These are phyloP conservation scores for Crocodylus rhombifer DNA, from an alignment of 2,797 vertebrate genomes.

Conservation along the genomic window DNA sequence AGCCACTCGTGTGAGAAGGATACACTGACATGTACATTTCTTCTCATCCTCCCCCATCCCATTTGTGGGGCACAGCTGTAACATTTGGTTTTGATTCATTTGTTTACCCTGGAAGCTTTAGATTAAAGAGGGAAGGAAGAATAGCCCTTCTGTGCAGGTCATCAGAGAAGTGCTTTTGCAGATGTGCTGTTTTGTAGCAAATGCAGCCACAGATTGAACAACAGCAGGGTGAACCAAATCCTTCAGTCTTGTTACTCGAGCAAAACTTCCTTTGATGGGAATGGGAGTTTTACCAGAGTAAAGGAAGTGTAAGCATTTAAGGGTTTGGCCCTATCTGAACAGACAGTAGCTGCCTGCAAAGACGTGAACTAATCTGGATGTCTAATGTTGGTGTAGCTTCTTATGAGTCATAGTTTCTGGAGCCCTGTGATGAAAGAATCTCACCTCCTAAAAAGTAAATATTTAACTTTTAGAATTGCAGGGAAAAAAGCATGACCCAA, in stretches of 20 bases:
- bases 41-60: not conserved
- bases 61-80: not conserved
- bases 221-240: not conserved
- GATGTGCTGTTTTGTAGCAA: not conserved
- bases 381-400: too few species aligned
- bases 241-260: not conserved
- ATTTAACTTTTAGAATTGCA: not conserved
- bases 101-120: not conserved
- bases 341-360: not conserved
- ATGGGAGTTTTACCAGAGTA: not conserved
- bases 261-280: not conserved
- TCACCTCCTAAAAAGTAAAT: not conserved
- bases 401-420: not conserved
- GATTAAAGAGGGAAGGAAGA: not conserved
- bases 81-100: not conserved
- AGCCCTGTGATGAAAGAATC: not conserved
- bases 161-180: not conserved
- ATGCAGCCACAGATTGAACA: not conserved
- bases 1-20: not conserved
- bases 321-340: not conserved
- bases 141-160: not conserved
- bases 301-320: not conserved
- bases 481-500: not conserved
- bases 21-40: not conserved
- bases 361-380: not conserved